A percentile compares a stretch with the other conserved stretches of the same genome.
These are phyloP conservation scores for Paracyclopina nana DNA, from an alignment of 1,140 invertebrate genomes.

Conservation along the genomic window DNA sequence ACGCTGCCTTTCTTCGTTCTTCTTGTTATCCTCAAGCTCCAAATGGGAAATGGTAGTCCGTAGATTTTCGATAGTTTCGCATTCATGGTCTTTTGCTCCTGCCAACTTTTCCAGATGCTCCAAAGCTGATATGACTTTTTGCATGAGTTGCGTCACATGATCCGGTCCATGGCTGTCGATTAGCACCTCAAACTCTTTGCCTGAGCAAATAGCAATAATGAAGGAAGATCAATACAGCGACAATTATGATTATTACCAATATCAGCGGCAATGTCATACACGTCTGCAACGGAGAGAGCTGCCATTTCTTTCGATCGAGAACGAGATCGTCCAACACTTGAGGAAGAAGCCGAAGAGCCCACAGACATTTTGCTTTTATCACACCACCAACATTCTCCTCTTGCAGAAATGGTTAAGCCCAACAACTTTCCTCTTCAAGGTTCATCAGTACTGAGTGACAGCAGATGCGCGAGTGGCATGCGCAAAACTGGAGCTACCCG, in stretches of 20 bases:
- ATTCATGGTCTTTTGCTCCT: not conserved
- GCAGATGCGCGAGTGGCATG: no score
- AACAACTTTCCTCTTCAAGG: no score
- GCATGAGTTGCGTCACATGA: not conserved
- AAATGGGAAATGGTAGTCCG: not conserved
- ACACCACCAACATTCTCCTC: no score
- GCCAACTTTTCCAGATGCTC: not conserved
- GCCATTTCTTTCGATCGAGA: no score
- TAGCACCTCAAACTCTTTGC: not conserved
- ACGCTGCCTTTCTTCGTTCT: not conserved
- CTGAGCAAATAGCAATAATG: conserved; percentile 17
- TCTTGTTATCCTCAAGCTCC: not conserved
- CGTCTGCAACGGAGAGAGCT: not conserved
- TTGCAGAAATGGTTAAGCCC: no score
- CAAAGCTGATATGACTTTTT: not conserved
- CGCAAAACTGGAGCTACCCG: no score
- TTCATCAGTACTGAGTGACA: no score
- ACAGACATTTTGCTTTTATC: no score
- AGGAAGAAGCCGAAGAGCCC: no score
- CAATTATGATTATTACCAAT: no score
- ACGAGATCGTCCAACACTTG: no score
- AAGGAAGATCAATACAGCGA: no score
- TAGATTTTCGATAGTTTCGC: not conserved
- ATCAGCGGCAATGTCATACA: conserved; percentile 1
- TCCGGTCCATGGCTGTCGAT: not conserved